Conservation (phyloP, 2,797 vertebrate species). For the Naso thynnoides region DNA sequence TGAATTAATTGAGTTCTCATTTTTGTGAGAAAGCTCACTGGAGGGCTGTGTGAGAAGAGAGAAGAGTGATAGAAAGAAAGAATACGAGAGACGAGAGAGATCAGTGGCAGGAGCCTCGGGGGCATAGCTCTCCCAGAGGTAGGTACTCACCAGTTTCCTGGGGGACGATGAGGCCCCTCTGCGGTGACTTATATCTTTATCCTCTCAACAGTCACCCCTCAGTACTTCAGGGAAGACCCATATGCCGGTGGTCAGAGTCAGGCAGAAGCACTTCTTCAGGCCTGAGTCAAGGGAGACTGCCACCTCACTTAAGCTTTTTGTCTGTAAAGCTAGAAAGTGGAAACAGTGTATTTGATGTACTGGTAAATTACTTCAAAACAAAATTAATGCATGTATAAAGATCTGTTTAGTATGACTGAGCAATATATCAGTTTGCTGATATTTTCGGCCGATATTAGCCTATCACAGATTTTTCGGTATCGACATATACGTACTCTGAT, state of each 20-base stretch:
- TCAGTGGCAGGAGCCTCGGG: constrained; percentile 71
- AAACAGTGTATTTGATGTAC: constrained; percentile 22
- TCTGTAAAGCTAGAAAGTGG: constrained; percentile 42
- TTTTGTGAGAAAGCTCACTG: constrained; percentile 79
- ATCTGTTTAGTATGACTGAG: too few species aligned
- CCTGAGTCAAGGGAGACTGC: constrained; percentile 42
- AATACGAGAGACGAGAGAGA: constrained; percentile 65
- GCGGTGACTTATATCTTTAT: constrained; percentile 81
- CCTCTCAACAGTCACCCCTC: constrained; percentile 70
- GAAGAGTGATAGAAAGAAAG: constrained; percentile 55
- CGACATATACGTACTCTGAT: too few species aligned
- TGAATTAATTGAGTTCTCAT: constrained; percentile 88
- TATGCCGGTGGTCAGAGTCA: constrained; percentile 73
- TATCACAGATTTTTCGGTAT: too few species aligned
- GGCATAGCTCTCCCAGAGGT: constrained; percentile 67
- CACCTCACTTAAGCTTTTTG: constrained; percentile 66
- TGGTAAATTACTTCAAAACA: not conserved
- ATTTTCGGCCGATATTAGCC: too few species aligned
- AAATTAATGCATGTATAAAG: not conserved
- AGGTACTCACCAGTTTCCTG: constrained; percentile 69
- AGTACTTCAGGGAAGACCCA: constrained; percentile 59
- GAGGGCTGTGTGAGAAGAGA: constrained; percentile 69
- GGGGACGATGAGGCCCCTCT: constrained; percentile 69
- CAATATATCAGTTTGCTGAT: too few species aligned
- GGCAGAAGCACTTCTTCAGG: constrained; percentile 60